Conservation (phyloP, 2,888 invertebrate species). For the Rugalucina vietnamica region DNA sequence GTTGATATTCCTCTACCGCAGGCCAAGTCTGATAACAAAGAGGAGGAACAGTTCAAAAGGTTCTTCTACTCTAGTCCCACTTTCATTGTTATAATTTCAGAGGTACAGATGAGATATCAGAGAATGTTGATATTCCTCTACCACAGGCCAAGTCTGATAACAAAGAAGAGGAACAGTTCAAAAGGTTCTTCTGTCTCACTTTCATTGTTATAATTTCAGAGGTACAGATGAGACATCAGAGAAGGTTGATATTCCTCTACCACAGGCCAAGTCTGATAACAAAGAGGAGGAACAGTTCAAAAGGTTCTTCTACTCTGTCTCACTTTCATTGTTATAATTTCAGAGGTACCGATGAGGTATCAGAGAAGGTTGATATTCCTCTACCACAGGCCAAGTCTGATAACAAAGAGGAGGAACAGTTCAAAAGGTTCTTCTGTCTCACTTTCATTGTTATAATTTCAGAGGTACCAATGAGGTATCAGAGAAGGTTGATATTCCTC, state of each 20-base stretch:
- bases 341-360: slow-evolving; percentile 70
- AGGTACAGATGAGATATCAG: slow-evolving; percentile 71
- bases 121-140: slow-evolving; percentile 66
- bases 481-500: slow-evolving; percentile 66
- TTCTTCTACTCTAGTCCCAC: not conserved
- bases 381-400: slow-evolving; percentile 74
- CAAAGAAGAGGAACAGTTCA: slow-evolving; percentile 75
- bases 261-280: slow-evolving; percentile 75
- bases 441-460: too few species aligned
- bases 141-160: slow-evolving; percentile 76
- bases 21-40: slow-evolving; percentile 77
- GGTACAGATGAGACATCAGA: slow-evolving; percentile 72
- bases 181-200: not conserved
- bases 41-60: slow-evolving; percentile 72
- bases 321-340: too few species aligned
- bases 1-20: slow-evolving; percentile 65
- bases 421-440: not conserved
- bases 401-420: slow-evolving; percentile 75
- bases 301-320: not conserved
- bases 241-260: slow-evolving; percentile 65
- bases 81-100: too few species aligned
- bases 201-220: too few species aligned
- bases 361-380: slow-evolving; percentile 68
- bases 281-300: slow-evolving; percentile 76
- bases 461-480: slow-evolving; percentile 71